These are phyloP conservation scores for Phorcus lineatus DNA, from an alignment of 2,888 invertebrate genomes.

Conservation along the genomic window DNA sequence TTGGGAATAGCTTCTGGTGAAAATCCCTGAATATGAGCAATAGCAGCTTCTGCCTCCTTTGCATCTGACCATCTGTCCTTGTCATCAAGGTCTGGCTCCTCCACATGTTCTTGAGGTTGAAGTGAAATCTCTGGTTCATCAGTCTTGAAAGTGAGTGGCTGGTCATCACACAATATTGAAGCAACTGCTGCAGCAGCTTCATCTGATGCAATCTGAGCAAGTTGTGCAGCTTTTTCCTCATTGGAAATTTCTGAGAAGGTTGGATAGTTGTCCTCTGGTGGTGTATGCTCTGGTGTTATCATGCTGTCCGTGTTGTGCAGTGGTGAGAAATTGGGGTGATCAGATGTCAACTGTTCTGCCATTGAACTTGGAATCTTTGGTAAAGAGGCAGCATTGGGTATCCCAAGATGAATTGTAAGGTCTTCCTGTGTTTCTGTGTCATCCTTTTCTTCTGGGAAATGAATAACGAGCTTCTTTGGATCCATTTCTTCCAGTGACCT, in stretches of 20 bases:
- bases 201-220: constrained; percentile 41
- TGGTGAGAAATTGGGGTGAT: not conserved
- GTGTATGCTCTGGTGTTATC: not conserved
- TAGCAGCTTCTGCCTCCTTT: constrained; percentile 15
- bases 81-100: not conserved
- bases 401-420: constrained; percentile 17
- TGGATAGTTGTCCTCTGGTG: not conserved
- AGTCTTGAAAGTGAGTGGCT: not conserved
- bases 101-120: not conserved
- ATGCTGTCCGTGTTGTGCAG: not conserved
- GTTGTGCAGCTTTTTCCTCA: constrained; percentile 42
- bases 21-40: constrained; percentile 7
- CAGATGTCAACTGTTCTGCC: not conserved
- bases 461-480: constrained; percentile 17
- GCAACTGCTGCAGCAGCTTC: constrained; percentile 49
- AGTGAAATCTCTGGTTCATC: constrained; percentile 2
- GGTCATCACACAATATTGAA: constrained; percentile 35
- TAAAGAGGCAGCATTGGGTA: constrained; percentile 17
- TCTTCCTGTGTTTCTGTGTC: constrained; percentile 15
- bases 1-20: not conserved
- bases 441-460: constrained; percentile 24
- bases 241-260: not conserved
- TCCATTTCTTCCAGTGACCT: constrained; percentile 24
- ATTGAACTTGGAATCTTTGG: constrained; percentile 19
- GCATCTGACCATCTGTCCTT: constrained; percentile 10